Conservation (phyloP, 2,888 invertebrate species). For the Steinernema scapterisci region DNA sequence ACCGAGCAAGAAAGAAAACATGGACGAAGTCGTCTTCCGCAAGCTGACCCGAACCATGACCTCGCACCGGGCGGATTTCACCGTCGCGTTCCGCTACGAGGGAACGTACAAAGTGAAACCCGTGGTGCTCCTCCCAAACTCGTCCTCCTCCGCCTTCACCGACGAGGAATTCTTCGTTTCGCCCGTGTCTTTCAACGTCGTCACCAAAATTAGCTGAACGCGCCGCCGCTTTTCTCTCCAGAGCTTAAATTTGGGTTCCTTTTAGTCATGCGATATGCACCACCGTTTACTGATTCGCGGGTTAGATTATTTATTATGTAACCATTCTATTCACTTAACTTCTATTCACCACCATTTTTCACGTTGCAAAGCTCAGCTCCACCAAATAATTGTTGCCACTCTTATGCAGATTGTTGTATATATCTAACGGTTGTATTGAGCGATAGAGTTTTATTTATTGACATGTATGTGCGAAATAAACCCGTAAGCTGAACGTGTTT, state of each 20-base stretch:
- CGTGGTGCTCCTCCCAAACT: slow-evolving; percentile 1
- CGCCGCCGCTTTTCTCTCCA: neutral
- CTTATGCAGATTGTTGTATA: slow-evolving; percentile 1
- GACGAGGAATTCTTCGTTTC: slow-evolving; percentile 52
- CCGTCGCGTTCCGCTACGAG: slow-evolving; percentile 59
- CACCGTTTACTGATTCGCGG: slow-evolving; percentile 20
- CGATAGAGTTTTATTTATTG: slow-evolving; percentile 19
- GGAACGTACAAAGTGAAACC: slow-evolving; percentile 55
- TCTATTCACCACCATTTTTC: neutral
- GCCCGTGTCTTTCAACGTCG: slow-evolving; percentile 47
- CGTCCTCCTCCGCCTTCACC: slow-evolving; percentile 11
- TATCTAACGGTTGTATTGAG: slow-evolving; percentile 16
- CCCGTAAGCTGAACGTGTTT: neutral
- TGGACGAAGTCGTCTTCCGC: slow-evolving; percentile 17
- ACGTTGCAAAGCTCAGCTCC: slow-evolving; percentile 16
- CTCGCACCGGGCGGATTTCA: slow-evolving; percentile 46
- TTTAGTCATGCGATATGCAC: neutral
- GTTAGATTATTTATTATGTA: slow-evolving; percentile 11
- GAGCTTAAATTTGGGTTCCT: slow-evolving; percentile 18
- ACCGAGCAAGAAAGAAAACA: neutral
- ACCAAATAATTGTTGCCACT: slow-evolving; percentile 14
- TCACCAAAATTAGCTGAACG: slow-evolving; percentile 42
- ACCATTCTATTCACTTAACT: slow-evolving; percentile 22
- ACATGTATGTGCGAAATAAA: neutral
- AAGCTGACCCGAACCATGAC: slow-evolving; percentile 6